Percentiles rank a stretch among this genome's conserved stretches.
Evolutionary conservation across 2,888 invertebrate species (phyloP).

Genomic region (Meta bourneti): DNA sequence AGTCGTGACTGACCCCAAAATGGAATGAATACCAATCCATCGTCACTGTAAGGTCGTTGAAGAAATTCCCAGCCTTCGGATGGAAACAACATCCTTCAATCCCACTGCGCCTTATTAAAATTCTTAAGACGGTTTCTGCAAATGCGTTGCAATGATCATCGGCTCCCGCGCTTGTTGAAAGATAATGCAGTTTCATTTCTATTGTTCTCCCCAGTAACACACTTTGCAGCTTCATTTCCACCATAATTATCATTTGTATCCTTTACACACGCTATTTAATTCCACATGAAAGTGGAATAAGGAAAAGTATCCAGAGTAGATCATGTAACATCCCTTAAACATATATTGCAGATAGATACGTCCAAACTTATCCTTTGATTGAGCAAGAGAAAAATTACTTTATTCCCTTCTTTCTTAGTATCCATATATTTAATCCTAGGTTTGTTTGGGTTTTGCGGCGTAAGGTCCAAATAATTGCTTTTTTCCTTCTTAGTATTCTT

Average conservation of each 20-base stretch:
- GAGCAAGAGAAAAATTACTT: too few relatives aligned
- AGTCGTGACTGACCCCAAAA: slow-evolving; percentile 75
- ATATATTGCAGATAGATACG: too few relatives aligned
- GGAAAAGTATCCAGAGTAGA: too few relatives aligned
- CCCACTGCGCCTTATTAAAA: slow-evolving; percentile 28
- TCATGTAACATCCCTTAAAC: too few relatives aligned
- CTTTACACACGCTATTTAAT: background rate
- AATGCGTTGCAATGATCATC: background rate
- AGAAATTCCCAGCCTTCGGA: slow-evolving; percentile 55
- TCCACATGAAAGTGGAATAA: too few relatives aligned
- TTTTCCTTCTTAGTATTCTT: too few relatives aligned
- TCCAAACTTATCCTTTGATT: too few relatives aligned
- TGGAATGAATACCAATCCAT: slow-evolving; percentile 43
- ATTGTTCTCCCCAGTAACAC: background rate
- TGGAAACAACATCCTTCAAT: slow-evolving; percentile 46
- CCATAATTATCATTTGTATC: background rate
- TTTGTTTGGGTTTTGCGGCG: too few relatives aligned
- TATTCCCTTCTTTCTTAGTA: too few relatives aligned
- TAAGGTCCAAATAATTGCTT: too few relatives aligned
- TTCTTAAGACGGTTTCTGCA: slow-evolving; percentile 24
- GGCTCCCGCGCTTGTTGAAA: slow-evolving; percentile 1
- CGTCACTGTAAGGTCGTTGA: slow-evolving; percentile 41
- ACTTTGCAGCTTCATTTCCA: background rate
- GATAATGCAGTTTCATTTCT: background rate
- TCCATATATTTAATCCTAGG: too few relatives aligned